Evolutionary conservation across 1,140 invertebrate genomes (phyloP), one percentile per base, ranked within the genome.

Genomic region (Druon quercuslanigerum): DNA sequence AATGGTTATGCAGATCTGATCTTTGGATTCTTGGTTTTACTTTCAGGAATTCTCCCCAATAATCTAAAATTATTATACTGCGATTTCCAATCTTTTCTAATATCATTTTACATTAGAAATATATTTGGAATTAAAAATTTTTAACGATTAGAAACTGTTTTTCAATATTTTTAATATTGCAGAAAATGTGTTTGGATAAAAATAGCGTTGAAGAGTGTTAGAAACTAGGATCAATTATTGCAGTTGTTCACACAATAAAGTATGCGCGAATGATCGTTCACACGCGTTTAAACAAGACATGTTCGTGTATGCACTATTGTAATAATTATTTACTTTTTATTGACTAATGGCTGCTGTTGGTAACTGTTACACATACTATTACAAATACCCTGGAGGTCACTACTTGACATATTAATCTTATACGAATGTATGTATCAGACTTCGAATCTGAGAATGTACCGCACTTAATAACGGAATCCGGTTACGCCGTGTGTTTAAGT

Each of bases 191-290:
- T 20, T 17, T 20, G 6, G 19, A 57, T 20, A 13, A 57, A 57
- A 57, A 57, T 57, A 57, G 12, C 25, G 20, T 20, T 20, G n/a
- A 19, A 19, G 8, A 57, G 20, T 57, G 13, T 57, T 20, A 20
- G 54, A 57, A 20, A 57, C 54, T 11, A 17, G 54, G 19, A 57
- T 57, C 54, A 57, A n/a, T n/a, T n/a, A 57, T 20, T 57, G 54
- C 54, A 57, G 54, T 57, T 57, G 54, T 57, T n/a, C 54, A 57
- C 20, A 57, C 54, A 57, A 57, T 57, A 57, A 57, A 20, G 17
- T 57, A 20, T 57, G 17, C 20, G 54, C 54, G 8, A 57, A 57
- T 57, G 54, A 57, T 57, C 17, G 19, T 40, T 40, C 19, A 57
- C 19, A 57, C 20, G 19, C n/a, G 19, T 57, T 57, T 8, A 19